Evolutionary conservation across 1,140 invertebrate species (phyloP), one percentile per base, ranked within the genome.

Genomic region (Drosophila leontia): DNA sequence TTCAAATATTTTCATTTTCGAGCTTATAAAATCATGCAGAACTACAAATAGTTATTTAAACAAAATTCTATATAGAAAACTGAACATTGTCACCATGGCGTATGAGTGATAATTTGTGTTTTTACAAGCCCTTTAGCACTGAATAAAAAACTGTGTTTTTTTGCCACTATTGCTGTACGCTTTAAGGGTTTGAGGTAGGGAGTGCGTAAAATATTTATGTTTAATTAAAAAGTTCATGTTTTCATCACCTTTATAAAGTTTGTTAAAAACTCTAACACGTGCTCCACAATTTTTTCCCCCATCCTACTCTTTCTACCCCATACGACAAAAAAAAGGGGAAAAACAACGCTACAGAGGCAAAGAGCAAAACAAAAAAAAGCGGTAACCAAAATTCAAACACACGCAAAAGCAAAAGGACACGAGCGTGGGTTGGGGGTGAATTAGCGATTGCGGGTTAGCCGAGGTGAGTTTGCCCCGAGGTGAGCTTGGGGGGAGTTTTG

Each of bases 351-450:
- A 63, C 53, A 69, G 44, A 37, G 67, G 19, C 55, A 39, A 11
- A 58, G 60, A 58, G 53, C 51, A 55, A 39, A 62, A 68, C 58
- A 64, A 53, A 83, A 50, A 47, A 57, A 80, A 67, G 19, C 37
- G 69, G 61, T 78, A 68, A 80, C 64, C 64, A 80, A 58, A 81
- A 69, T 50, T 67, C 63, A 84, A 85, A 76, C 26, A 63, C 67
- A 65, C 60, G 61, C 82, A 62, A 65, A 68, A 53, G 57, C 82
- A 71, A 65, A 64, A 70, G 69, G 58, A 39, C 8, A 39, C 62
- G 55, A 47, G 45, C 13, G 56, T 75, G 35, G 47, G 45, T 5
- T 29, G 5, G 26, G 48, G 47, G 29, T 32, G 55, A 55, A 42
- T 42, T 42, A 19, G 42, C 41, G 39, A 55, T 23, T 56, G 55